phyloP scores from a whole-genome alignment of 2,113 vertebrate species.

The Indicator maculatus region DNA sequence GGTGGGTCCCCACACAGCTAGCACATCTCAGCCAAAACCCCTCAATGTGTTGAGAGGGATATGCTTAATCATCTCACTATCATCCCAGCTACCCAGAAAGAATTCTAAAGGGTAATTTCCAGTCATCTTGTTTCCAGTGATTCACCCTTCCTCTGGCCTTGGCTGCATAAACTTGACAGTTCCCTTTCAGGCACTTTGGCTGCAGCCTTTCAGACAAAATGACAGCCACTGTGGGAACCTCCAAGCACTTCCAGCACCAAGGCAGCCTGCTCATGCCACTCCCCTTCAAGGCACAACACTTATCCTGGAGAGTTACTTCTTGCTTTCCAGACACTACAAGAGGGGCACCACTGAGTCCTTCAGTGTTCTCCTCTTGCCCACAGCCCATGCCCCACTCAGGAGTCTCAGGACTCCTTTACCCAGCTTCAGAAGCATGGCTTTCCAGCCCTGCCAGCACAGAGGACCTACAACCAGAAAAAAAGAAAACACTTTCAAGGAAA shows the following conservation, averaged over 20 bases:
- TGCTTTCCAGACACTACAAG: background rate
- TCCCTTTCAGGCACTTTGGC: background rate
- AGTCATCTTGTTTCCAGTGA: background rate
- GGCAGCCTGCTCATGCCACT: background rate
- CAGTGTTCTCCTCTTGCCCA: background rate
- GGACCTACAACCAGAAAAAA: background rate
- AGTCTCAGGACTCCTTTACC: background rate
- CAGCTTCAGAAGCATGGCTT: background rate
- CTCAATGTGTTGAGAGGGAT: background rate
- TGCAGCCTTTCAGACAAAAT: background rate
- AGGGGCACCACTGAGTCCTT: background rate
- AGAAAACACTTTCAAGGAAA: background rate
- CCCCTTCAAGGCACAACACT: background rate
- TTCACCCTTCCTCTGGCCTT: constrained; percentile 12
- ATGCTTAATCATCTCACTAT: background rate
- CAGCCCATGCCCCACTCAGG: fast-evolving
- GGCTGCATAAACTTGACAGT: background rate
- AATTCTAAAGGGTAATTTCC: constrained; percentile 7
- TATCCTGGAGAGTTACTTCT: background rate
- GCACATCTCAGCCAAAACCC: background rate
- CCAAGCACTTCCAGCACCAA: background rate
- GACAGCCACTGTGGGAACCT: background rate
- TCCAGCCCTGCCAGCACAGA: background rate
- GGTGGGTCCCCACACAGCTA: background rate
- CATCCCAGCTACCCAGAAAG: background rate